Evolutionary conservation across 2,113 vertebrate genomes (phyloP), one percentile per base, ranked within the genome.

Genomic region (Boleophthalmus pectinirostris): DNA sequence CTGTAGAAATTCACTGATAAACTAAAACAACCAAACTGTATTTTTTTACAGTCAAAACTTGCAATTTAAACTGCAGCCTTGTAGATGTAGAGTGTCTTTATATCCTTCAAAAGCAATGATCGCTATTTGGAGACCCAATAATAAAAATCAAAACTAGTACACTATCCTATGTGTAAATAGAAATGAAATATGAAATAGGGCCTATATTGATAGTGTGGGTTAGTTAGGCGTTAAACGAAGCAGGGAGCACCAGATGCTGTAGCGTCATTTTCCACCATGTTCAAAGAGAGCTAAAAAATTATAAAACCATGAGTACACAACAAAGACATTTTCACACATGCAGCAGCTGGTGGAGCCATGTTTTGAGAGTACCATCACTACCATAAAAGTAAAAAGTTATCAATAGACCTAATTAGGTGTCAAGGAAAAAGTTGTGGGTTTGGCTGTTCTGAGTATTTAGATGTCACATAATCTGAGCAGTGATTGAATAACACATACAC

Each of bases 1-100:
- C n/a, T n/a, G n/a, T 91, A 91, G 91, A 90, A 85, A 51, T 74
- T 79, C 8, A 86, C 74, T 87, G 73, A 71, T 82, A 68, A 70
- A 83, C 68, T 49, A 18, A 65, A 74, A 69, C 21, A 24, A 57
- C 21, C 12, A 58, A 25, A 25, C 23, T 58, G 56, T 11, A 61
- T 61, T 61, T 33, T 33, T 6, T 33, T 9, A 33, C 9, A 33
- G 7, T 33, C 23, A 58, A 25, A 58, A 58, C 12, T 38, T 38
- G 9, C 35, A 38, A 38, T 38, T 35, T 38, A 5, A 38, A 38
- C 9, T 38, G 35, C 3, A 5, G 9, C 9, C 35, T 38, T 38
- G 35, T 38, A 38, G 35, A 38, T 38, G 35, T 38, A 38, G 1
- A 8, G 35, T 38, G 35, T 38, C 2, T 8, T 8, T 38, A 38